Evolutionary conservation across 2,888 invertebrate species (phyloP).

Genomic region (Candidula unifasciata): DNA sequence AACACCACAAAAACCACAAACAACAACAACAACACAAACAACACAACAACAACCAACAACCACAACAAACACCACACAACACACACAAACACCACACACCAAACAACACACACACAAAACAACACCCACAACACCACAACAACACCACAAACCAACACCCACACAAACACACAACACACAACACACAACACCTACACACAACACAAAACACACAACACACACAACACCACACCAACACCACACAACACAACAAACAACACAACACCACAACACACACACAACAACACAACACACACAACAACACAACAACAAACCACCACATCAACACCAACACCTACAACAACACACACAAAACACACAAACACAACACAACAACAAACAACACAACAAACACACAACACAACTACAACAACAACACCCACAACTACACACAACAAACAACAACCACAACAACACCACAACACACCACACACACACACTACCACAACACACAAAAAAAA

Average conservation of each 20-base stretch:
- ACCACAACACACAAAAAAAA: constrained; percentile 1
- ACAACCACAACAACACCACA: constrained; percentile 2
- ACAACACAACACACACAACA: too few relatives aligned
- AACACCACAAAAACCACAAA: too few relatives aligned
- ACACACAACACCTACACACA: too few relatives aligned
- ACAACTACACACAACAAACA: constrained; percentile 26
- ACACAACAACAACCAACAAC: neutral
- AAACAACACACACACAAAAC: neutral
- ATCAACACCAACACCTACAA: too few relatives aligned
- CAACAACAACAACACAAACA: neutral
- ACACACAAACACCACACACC: neutral
- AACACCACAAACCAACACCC: neutral
- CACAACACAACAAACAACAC: neutral
- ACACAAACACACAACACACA: too few relatives aligned
- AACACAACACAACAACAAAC: neutral
- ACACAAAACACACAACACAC: too few relatives aligned
- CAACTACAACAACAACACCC: constrained; percentile 23
- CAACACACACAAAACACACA: neutral
- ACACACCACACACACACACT: neutral
- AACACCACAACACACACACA: neutral
- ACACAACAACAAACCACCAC: too few relatives aligned
- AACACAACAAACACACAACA: neutral
- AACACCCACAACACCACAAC: neutral
- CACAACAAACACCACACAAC: neutral
- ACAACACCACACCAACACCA: neutral